Conservation (phyloP, 92 coral and sea anemone genomes). For the Zoanthus sociatus region DNA sequence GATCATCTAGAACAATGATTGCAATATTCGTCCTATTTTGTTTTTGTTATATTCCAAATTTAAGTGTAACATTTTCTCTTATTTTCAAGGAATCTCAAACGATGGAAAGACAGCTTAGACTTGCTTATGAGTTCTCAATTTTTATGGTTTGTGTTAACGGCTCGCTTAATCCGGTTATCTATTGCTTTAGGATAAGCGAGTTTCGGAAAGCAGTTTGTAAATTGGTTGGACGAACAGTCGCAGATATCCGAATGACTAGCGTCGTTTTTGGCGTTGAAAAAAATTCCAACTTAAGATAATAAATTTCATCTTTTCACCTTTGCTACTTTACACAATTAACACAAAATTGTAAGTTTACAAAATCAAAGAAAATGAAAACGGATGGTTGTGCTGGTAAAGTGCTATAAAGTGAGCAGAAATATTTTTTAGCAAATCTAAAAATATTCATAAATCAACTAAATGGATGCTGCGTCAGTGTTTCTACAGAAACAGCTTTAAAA, state of each 20-base stretch:
- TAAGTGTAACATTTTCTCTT: slow-evolving; percentile 19
- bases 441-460: too few relatives aligned
- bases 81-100: slow-evolving; percentile 36
- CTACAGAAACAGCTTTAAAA: too few relatives aligned
- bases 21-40: slow-evolving; percentile 23
- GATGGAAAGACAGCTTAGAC: slow-evolving; percentile 16
- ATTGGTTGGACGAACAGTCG: background rate
- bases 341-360: too few relatives aligned
- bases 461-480: too few relatives aligned
- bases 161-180: slow-evolving; percentile 39
- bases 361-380: too few relatives aligned
- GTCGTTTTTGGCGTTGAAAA: background rate
- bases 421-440: too few relatives aligned
- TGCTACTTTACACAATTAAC: background rate
- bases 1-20: slow-evolving; percentile 40
- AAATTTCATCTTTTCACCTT: background rate
- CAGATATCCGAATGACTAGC: slow-evolving; percentile 37
- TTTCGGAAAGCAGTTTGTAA: slow-evolving; percentile 36
- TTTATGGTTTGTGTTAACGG: slow-evolving; percentile 43
- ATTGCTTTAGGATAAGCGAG: slow-evolving; percentile 44
- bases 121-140: slow-evolving; percentile 41
- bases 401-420: too few relatives aligned
- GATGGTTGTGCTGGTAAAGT: too few relatives aligned
- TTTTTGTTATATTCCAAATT: slow-evolving; percentile 39
- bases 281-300: background rate